Evolutionary conservation across 2,797 vertebrate genomes (phyloP).

Genomic region (Falco peregrinus): DNA sequence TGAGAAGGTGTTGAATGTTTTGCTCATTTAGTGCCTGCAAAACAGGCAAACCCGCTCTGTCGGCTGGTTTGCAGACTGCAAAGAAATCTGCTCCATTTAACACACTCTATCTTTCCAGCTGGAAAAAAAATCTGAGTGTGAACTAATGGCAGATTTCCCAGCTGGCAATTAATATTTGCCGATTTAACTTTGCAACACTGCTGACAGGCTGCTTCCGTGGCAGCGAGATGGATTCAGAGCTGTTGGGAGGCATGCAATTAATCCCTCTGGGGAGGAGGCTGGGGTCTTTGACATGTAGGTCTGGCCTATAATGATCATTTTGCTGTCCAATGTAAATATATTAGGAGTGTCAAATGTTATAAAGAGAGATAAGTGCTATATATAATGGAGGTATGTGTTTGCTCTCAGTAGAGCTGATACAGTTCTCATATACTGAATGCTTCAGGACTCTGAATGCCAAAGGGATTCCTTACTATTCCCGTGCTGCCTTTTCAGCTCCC

Average conservation of each 20-base stretch:
- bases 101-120: not conserved
- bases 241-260: not conserved
- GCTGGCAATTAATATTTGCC: conserved; percentile 34
- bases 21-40: not conserved
- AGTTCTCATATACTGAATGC: not conserved
- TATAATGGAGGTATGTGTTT: not conserved
- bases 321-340: not conserved
- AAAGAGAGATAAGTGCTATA: not conserved
- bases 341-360: not conserved
- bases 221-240: not conserved
- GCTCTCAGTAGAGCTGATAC: not conserved
- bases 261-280: not conserved
- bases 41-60: not conserved
- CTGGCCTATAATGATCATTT: not conserved
- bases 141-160: conserved; percentile 35
- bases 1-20: not conserved
- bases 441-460: not conserved
- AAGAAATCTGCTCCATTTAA: conserved; percentile 26
- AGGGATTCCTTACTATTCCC: not conserved
- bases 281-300: not conserved
- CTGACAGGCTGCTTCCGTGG: not conserved
- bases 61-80: not conserved
- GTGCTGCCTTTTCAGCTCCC: not conserved
- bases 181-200: not conserved
- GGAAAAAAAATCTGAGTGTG: not conserved